These are phyloP conservation scores for Crossoptilon crossoptilon DNA, from an alignment of 2,797 vertebrate genomes.

Conservation along the genomic window DNA sequence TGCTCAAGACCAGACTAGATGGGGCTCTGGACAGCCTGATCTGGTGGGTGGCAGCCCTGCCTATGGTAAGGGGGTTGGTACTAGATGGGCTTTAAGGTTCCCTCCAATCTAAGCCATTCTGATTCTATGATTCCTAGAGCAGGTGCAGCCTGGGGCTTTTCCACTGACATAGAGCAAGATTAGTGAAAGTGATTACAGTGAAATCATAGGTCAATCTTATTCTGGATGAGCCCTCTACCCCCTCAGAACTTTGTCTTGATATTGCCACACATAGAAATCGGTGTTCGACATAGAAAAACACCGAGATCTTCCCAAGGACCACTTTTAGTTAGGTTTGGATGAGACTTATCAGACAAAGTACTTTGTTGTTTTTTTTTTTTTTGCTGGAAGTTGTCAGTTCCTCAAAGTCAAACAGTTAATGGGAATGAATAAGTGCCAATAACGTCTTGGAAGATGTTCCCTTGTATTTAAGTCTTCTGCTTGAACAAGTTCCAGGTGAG, in stretches of 20 bases:
- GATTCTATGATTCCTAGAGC: not conserved
- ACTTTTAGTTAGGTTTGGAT: not conserved
- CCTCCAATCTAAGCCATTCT: not conserved
- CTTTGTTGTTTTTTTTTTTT: not conserved
- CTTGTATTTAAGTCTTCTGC: not conserved
- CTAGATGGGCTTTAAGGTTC: no score
- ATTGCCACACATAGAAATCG: not conserved
- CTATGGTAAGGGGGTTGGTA: no score
- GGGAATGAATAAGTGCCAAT: not conserved
- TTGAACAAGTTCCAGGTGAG: not conserved
- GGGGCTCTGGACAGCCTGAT: no score
- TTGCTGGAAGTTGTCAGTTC: not conserved
- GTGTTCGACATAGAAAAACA: not conserved
- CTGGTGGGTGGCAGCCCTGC: no score
- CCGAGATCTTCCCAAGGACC: not conserved
- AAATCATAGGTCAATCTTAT: not conserved
- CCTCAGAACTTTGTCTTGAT: not conserved
- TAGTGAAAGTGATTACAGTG: no score
- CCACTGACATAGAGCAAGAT: fast-evolving
- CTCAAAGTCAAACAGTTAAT: not conserved
- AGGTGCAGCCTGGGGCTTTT: not conserved
- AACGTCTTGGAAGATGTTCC: not conserved
- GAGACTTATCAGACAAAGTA: slow-evolving; percentile 3
- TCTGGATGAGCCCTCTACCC: not conserved
- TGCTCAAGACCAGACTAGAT: no score